Evolutionary conservation across 2,797 vertebrate genomes (phyloP).

Genomic region (Acanthiza pusilla): DNA sequence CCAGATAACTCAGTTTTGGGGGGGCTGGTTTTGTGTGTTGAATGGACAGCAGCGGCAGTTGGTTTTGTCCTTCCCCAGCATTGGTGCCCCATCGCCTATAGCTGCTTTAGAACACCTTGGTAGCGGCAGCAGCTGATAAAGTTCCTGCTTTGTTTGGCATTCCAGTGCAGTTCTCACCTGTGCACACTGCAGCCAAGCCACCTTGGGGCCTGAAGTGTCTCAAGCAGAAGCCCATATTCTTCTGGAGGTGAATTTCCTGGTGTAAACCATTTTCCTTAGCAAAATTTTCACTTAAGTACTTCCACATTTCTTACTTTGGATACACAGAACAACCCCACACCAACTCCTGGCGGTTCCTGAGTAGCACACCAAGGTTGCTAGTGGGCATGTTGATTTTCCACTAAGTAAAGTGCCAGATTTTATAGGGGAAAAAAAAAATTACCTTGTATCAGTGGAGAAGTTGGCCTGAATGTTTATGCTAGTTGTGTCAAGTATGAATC

Average conservation of each 20-base stretch:
- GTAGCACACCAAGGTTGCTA: background rate
- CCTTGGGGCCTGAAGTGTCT: background rate
- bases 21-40: background rate
- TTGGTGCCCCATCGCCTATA: accelerated
- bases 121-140: background rate
- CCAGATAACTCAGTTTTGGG: accelerated
- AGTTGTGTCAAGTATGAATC: background rate
- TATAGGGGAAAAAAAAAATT: background rate
- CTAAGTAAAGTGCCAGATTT: background rate
- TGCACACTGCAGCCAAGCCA: background rate
- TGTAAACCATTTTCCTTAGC: background rate
- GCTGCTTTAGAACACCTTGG: background rate
- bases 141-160: background rate
- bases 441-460: background rate
- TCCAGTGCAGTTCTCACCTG: background rate
- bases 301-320: background rate
- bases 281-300: background rate
- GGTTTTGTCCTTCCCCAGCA: background rate
- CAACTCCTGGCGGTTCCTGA: background rate
- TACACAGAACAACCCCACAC: background rate
- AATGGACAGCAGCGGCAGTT: background rate
- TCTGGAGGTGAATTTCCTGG: background rate
- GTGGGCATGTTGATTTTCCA: background rate
- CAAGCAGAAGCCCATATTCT: background rate
- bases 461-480: background rate